Percentiles rank a stretch among this genome's conserved stretches.
Conservation (phyloP, 2,888 invertebrate genomes). For the Synergus itoensis region DNA sequence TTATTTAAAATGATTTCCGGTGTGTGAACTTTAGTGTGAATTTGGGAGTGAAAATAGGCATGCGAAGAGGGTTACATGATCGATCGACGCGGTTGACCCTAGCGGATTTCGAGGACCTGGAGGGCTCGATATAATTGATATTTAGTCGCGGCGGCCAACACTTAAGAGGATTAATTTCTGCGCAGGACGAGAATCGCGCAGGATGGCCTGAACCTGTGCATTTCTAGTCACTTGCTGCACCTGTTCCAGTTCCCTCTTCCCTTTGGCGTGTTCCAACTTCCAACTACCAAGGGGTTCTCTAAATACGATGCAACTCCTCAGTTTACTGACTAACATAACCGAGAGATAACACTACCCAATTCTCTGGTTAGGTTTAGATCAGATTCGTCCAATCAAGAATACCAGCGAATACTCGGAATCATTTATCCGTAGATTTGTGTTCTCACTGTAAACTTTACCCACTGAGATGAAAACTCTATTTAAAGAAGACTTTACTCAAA, state of each 20-base stretch:
- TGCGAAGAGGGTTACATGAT: conserved; percentile 48
- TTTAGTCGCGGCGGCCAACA: conserved; percentile 72
- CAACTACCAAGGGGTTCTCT: conserved; percentile 46
- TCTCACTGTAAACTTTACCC: conserved; percentile 17
- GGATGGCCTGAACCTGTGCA: conserved; percentile 45
- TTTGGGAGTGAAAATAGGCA: conserved; percentile 44
- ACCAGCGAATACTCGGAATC: neutral
- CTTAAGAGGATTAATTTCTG: conserved; percentile 75
- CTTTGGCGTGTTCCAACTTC: conserved; percentile 45
- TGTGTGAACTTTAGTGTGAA: conserved; percentile 27
- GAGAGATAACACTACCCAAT: conserved; percentile 37
- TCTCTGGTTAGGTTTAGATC: neutral
- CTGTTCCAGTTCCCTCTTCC: conserved; percentile 54
- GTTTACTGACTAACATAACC: conserved; percentile 71
- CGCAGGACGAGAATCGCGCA: conserved; percentile 61
- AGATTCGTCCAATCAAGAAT: conserved; percentile 24
- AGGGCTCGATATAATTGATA: conserved; percentile 70
- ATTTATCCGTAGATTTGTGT: neutral
- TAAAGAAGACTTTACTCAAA: conserved; percentile 6
- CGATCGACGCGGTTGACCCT: conserved; percentile 55
- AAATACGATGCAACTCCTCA: conserved; percentile 68
- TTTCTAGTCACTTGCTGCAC: conserved; percentile 2
- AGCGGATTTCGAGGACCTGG: conserved; percentile 57
- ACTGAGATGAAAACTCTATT: conserved; percentile 1
- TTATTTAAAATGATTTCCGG: neutral